Evolutionary conservation across 2,797 vertebrate genomes (phyloP).

Genomic region (Balearica regulorum): DNA sequence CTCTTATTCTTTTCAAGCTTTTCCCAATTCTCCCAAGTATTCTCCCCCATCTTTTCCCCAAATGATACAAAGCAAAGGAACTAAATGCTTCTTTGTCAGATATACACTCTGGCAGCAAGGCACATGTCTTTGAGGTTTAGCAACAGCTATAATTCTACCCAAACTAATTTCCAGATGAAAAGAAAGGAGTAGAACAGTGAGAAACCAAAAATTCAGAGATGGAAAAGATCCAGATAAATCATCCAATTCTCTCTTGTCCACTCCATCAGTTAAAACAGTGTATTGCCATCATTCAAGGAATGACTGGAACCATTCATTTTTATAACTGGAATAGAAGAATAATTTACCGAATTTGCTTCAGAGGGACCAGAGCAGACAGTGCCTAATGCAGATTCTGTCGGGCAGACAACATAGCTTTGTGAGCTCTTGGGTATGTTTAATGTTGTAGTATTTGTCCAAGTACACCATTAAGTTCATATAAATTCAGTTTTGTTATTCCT

Average conservation of each 20-base stretch:
- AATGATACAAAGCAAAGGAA: not conserved
- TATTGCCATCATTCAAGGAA: not conserved
- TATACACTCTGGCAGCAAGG: not conserved
- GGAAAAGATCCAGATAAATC: not conserved
- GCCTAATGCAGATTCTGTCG: not conserved
- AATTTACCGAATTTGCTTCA: not conserved
- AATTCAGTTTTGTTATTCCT: not conserved
- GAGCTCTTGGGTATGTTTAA: not conserved
- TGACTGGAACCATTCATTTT: not conserved
- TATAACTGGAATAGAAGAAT: not conserved
- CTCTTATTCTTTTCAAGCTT: not conserved
- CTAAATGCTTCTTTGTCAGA: not conserved
- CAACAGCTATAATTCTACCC: not conserved
- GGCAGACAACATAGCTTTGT: not conserved
- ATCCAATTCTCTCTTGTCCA: not conserved
- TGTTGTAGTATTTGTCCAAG: not conserved
- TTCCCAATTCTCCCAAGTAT: not conserved
- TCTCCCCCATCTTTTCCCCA: not conserved
- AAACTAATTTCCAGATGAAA: not conserved
- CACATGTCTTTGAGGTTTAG: not conserved
- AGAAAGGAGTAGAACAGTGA: not conserved
- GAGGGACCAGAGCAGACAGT: not conserved
- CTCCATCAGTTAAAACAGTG: not conserved
- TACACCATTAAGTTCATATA: not conserved
- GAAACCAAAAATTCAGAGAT: not conserved